Base-by-base conservation (phyloP, 2,888 invertebrate species). In the Tricholauxania praeusta region DNA sequence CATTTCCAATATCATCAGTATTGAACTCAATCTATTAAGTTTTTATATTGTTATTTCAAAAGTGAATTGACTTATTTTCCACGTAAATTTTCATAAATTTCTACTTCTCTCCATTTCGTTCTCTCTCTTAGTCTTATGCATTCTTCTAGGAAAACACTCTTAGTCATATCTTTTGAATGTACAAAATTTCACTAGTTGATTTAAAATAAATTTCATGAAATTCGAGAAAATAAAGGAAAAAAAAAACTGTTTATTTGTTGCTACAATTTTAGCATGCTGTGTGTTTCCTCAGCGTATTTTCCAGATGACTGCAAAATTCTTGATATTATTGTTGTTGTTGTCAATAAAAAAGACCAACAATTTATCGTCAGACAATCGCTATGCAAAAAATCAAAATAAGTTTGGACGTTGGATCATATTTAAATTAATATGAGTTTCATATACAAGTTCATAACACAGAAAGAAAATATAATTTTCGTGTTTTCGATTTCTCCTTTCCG, bases 131-230 rank as follows among this genome's bases (percentile, higher is more conserved):
- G 49, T 39, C 12, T 39, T 12, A 39, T 39, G 22, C 67, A 48
- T 57, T 68, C 63, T 66, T 52, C 72, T 72, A 77, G 81, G 82
- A 82, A 82, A 82, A 82, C 81, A 80, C 82, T 81, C 82, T 82
- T 83, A 83, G 82, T 82, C 84, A 83, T 77, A 75, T 73, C 63
- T 63, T 6, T 39, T 53, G 48, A 55, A 47, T 49, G 48, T 48
- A 17, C 12, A 17, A 15, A 10, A 10, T 39, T 39, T 39, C 10
- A 10, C 10, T 39, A 10, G 39, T 39, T 39, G 39, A 39, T 39
- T 39, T 39, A 1, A 10, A 39, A 39, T 39, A 10, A 39, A 39
- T 10, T 10, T 39, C 10, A 10, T 10, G 39, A 39, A 39, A 10
- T 10, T 39, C 10, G 2, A 1, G 39, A 39, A 39, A 39, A 39